phyloP scores from a whole-genome alignment of 2,113 vertebrate species.

The Oreocharis arfaki region DNA sequence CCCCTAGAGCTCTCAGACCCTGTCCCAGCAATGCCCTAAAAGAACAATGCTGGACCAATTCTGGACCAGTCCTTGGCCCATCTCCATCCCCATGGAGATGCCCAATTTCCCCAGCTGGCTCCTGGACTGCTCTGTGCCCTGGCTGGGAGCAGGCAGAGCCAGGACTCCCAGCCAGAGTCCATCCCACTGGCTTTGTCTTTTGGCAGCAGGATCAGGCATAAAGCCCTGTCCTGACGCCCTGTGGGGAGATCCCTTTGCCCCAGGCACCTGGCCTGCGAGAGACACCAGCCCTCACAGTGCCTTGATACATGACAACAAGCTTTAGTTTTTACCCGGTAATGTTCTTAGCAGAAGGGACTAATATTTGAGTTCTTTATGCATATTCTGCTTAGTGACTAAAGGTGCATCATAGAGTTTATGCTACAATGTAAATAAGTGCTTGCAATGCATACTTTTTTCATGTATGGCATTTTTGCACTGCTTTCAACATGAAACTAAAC shows the following conservation, averaged over 20 bases:
- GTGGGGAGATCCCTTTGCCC: fast-evolving
- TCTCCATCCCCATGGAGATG: neutral
- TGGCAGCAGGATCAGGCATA: fast-evolving
- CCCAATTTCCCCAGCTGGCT: fast-evolving
- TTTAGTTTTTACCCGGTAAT: neutral
- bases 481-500: neutral
- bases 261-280: fast-evolving
- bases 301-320: neutral
- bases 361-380: neutral
- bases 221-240: neutral
- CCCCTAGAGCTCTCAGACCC: fast-evolving
- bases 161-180: neutral
- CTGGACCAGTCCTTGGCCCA: fast-evolving
- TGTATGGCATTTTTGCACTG: neutral
- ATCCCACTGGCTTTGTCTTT: neutral
- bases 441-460: neutral
- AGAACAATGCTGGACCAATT: neutral
- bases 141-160: neutral
- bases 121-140: neutral
- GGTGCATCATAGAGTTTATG: neutral
- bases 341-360: neutral
- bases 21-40: fast-evolving
- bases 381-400: neutral
- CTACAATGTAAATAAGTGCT: neutral
- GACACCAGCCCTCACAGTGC: neutral